Evolutionary conservation across 1,140 invertebrate genomes (phyloP).

Genomic region (Aphidius ervi): DNA sequence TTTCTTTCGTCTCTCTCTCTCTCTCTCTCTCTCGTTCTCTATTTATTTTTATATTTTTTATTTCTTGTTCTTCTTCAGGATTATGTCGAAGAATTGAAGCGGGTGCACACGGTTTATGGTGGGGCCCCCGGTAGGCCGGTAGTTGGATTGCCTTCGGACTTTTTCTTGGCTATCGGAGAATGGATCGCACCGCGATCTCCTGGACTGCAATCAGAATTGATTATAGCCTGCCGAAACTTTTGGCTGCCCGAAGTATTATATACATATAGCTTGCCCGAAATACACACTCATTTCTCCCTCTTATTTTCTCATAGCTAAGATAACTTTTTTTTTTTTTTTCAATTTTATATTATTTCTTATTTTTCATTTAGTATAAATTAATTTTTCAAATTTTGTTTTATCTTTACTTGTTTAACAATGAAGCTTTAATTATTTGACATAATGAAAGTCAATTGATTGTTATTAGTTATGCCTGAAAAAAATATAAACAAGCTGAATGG

Average conservation of each 20-base stretch:
- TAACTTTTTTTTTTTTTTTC: too few species aligned
- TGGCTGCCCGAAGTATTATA: conserved; percentile 45
- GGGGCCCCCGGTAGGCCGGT: conserved; percentile 43
- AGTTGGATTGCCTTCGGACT: conserved; percentile 38
- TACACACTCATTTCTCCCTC: conserved; percentile 12
- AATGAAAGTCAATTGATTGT: too few species aligned
- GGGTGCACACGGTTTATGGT: conserved; percentile 17
- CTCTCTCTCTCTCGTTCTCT: conserved; percentile 16
- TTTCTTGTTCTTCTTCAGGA: conserved; percentile 4
- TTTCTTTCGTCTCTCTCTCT: conserved; percentile 21
- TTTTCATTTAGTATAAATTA: background rate
- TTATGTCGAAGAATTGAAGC: background rate
- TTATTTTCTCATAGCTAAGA: background rate
- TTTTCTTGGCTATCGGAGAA: conserved; percentile 45
- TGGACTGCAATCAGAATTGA: conserved; percentile 54
- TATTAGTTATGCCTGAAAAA: too few species aligned
- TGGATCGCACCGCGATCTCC: conserved; percentile 46
- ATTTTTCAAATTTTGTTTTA: too few species aligned
- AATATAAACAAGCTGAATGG: too few species aligned
- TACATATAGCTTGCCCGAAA: conserved; percentile 39
- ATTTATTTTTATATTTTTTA: conserved; percentile 12
- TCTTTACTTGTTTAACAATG: too few species aligned
- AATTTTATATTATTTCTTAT: background rate
- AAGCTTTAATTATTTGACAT: too few species aligned
- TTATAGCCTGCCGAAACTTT: conserved; percentile 54